These are phyloP conservation scores for Diadema setosum DNA, from an alignment of 35 echinoderm and acorn worm species.

Conservation along the genomic window DNA sequence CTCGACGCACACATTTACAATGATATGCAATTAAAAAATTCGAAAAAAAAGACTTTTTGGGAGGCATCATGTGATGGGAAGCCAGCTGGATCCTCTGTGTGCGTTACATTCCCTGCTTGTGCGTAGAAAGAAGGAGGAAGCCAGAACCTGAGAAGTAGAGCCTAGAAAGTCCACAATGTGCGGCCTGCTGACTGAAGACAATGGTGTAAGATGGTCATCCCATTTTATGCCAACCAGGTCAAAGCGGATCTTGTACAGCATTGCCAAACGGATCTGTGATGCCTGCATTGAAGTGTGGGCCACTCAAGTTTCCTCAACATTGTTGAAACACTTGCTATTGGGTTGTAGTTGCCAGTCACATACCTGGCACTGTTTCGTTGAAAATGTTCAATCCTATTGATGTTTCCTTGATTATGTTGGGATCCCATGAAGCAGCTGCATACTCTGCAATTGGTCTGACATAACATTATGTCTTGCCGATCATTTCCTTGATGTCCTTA, in stretches of 20 bases:
- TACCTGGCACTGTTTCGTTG: neutral
- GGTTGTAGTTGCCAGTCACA: neutral
- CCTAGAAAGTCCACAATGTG: neutral
- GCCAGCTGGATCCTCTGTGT: neutral
- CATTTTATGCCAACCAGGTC: neutral
- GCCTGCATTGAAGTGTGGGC: neutral
- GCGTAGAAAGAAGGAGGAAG: neutral
- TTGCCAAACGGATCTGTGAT: neutral
- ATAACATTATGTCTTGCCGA: neutral
- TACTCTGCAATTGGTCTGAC: neutral
- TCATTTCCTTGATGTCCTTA: neutral
- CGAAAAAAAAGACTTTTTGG: too few relatives aligned
- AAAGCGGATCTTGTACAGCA: neutral
- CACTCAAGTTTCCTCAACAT: neutral
- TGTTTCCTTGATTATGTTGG: neutral
- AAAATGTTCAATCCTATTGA: neutral
- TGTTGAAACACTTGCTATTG: neutral
- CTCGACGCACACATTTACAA: too few relatives aligned
- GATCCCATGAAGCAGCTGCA: constrained; percentile 13
- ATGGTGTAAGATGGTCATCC: neutral
- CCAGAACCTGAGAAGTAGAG: too few relatives aligned
- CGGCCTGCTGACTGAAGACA: too few relatives aligned
- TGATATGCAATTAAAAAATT: too few relatives aligned
- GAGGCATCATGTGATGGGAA: too few relatives aligned
- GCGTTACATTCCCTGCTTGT: neutral